These are phyloP conservation scores for Teleiodes luculella DNA, from an alignment of 2,888 invertebrate species.

Conservation along the genomic window DNA sequence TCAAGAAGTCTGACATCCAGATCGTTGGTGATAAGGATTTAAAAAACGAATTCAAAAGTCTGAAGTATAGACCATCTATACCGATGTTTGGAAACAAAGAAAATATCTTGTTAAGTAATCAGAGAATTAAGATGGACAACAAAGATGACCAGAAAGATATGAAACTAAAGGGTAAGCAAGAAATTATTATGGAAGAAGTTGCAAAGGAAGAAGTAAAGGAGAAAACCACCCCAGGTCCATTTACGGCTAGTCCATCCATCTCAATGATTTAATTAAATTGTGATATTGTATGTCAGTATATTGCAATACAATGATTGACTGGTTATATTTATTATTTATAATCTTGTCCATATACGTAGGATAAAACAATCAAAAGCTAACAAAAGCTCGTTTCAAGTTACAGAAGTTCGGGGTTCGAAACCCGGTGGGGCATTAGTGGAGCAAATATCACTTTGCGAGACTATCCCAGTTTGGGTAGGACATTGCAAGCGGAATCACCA, in stretches of 20 bases:
- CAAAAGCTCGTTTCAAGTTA: too few relatives aligned
- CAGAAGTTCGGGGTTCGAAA: too few relatives aligned
- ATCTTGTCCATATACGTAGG: too few relatives aligned
- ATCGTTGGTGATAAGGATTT: slow-evolving; percentile 52
- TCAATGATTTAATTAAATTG: background rate
- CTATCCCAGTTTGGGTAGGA: too few relatives aligned
- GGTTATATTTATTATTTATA: too few relatives aligned
- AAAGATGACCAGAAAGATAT: background rate
- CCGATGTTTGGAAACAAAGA: slow-evolving; percentile 42
- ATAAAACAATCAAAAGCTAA: too few relatives aligned
- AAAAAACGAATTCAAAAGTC: slow-evolving; percentile 38
- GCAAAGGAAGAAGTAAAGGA: background rate
- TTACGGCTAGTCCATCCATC: background rate
- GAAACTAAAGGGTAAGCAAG: background rate
- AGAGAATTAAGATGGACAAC: background rate
- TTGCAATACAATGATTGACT: too few relatives aligned
- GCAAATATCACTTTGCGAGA: too few relatives aligned
- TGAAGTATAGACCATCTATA: slow-evolving; percentile 24
- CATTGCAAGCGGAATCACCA: too few relatives aligned
- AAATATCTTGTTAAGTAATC: background rate
- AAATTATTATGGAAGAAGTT: background rate
- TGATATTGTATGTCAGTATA: background rate
- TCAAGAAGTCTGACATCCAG: slow-evolving; percentile 42
- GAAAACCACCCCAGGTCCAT: background rate
- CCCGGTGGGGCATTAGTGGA: too few relatives aligned